These are phyloP conservation scores for Platycheirus albimanus DNA, from an alignment of 2,888 invertebrate genomes.

Conservation along the genomic window DNA sequence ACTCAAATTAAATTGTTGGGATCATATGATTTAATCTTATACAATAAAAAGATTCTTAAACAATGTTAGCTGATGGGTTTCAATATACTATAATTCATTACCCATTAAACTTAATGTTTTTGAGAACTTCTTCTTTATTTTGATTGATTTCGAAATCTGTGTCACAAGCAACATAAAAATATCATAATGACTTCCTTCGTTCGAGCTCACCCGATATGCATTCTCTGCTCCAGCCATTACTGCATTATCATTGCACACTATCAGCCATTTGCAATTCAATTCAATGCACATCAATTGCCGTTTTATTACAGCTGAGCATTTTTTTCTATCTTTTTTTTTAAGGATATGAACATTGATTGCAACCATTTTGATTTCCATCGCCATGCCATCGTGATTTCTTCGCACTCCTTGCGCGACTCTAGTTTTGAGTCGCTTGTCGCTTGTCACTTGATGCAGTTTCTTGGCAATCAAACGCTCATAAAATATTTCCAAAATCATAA, in stretches of 20 bases:
- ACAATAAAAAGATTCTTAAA: too few relatives aligned
- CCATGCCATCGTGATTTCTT: not conserved
- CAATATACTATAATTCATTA: too few relatives aligned
- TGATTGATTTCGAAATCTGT: too few relatives aligned
- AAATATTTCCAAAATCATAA: slow-evolving; percentile 44
- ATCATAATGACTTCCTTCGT: too few relatives aligned
- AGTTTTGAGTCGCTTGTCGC: not conserved
- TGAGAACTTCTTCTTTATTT: too few relatives aligned
- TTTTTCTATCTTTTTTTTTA: slow-evolving; percentile 6
- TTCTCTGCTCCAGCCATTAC: too few relatives aligned
- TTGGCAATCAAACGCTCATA: slow-evolving; percentile 59
- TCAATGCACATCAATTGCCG: slow-evolving; percentile 53
- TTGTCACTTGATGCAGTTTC: slow-evolving; percentile 7
- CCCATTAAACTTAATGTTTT: too few relatives aligned
- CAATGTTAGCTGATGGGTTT: too few relatives aligned
- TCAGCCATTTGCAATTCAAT: slow-evolving; percentile 45
- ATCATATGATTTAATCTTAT: too few relatives aligned
- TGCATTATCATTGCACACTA: slow-evolving; percentile 31
- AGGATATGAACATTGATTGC: slow-evolving; percentile 13
- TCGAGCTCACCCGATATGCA: too few relatives aligned
- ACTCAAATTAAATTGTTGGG: too few relatives aligned
- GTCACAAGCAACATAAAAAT: too few relatives aligned
- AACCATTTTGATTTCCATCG: slow-evolving; percentile 6
- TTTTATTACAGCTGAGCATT: slow-evolving; percentile 51
- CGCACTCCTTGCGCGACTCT: not conserved